Conservation (phyloP, 2,797 vertebrate species). For the Carapus acus region DNA sequence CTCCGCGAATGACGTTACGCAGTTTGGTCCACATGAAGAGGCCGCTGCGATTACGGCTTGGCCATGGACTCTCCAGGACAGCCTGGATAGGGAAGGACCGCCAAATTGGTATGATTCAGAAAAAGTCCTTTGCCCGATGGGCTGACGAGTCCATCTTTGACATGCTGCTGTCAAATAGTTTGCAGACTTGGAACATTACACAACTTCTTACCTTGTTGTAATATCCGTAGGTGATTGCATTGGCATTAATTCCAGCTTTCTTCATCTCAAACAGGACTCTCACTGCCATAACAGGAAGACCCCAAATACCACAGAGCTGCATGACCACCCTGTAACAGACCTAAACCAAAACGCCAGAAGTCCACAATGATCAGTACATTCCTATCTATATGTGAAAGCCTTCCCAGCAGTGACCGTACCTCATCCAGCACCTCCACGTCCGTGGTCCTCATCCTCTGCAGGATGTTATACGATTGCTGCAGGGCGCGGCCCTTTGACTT, state of each 20-base stretch:
- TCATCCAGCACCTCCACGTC: conserved; percentile 94
- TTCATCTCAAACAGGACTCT: conserved; percentile 96
- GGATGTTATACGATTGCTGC: conserved; percentile 87
- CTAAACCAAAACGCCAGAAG: conserved; percentile 57
- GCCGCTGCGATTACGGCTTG: conserved; percentile 88
- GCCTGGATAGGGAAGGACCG: conserved; percentile 74
- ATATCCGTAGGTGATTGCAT: conserved; percentile 96
- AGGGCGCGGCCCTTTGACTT: conserved; percentile 86
- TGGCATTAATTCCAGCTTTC: conserved; percentile 88
- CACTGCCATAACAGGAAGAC: conserved; percentile 92
- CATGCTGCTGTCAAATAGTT: background rate
- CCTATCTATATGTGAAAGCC: too few species aligned
- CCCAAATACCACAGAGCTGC: conserved; percentile 94
- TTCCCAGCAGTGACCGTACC: conserved; percentile 65
- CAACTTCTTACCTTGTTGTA: conserved; percentile 72
- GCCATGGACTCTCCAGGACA: conserved; percentile 92
- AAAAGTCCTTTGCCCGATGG: too few species aligned
- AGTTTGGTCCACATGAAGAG: conserved; percentile 96
- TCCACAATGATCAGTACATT: background rate
- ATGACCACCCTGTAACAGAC: conserved; percentile 97
- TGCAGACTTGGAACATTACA: background rate
- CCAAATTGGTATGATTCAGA: too few species aligned
- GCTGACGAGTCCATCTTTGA: background rate
- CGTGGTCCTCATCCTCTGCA: conserved; percentile 89
- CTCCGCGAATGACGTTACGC: conserved; percentile 84